phyloP scores from a whole-genome alignment of 2,797 vertebrate genomes.

The Pelochelys cantorii region DNA sequence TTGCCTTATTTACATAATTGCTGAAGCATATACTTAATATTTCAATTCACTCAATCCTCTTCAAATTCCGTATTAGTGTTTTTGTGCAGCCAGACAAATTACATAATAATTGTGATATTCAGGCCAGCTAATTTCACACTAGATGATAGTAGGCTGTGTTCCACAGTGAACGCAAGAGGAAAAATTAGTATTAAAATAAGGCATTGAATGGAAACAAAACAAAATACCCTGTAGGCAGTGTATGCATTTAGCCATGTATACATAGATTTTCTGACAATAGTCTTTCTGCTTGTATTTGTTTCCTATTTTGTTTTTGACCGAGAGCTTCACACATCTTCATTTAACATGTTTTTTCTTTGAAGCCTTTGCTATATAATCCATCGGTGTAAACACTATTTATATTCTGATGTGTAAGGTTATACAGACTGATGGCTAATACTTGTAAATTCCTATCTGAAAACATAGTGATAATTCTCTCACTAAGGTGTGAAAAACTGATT shows the following conservation, averaged over 20 bases:
- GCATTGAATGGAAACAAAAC: neutral
- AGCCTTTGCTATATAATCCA: neutral
- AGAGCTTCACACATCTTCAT: neutral
- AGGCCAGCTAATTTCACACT: neutral
- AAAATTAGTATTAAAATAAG: neutral
- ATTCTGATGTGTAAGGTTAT: neutral
- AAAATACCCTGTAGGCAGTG: neutral
- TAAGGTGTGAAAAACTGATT: neutral
- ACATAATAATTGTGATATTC: neutral
- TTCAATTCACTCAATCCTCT: neutral
- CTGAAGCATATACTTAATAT: neutral
- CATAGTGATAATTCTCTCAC: neutral
- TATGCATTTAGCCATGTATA: neutral
- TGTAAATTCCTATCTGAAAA: conserved; percentile 25
- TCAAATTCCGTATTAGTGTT: neutral
- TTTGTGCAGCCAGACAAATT: neutral
- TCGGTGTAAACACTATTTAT: neutral
- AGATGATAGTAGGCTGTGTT: neutral
- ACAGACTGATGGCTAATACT: neutral
- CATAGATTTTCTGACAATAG: neutral
- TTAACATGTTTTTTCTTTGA: neutral
- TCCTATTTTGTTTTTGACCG: neutral
- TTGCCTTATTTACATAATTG: neutral
- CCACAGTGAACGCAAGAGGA: neutral
- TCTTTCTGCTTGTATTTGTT: neutral